A percentile compares a stretch with the other conserved stretches of the same genome.
Evolutionary conservation across 2,888 invertebrate species (phyloP).

Genomic region (Parnassius glacialis): DNA sequence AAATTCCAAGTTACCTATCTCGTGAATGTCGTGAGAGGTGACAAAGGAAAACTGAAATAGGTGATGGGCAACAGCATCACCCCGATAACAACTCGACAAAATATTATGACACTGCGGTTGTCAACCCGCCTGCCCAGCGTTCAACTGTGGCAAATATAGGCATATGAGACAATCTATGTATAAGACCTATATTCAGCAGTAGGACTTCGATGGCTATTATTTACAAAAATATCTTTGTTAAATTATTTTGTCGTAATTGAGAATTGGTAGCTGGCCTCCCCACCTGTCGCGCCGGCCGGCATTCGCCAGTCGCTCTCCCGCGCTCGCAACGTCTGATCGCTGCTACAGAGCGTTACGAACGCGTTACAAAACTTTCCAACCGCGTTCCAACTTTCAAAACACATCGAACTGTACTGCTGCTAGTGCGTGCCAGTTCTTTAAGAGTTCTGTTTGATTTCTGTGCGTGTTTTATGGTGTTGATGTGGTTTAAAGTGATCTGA

Average conservation of each 20-base stretch:
- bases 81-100: too few species aligned
- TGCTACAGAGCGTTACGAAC: conserved; percentile 41
- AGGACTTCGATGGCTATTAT: too few species aligned
- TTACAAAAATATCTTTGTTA: too few species aligned
- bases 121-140: too few species aligned
- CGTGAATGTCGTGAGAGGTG: too few species aligned
- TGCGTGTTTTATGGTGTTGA: conserved; percentile 64
- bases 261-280: conserved; percentile 44
- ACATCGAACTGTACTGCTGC: conserved; percentile 2
- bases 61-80: too few species aligned
- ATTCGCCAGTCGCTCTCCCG: conserved; percentile 56
- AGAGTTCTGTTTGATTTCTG: conserved; percentile 41
- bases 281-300: conserved; percentile 42
- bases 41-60: too few species aligned
- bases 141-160: too few species aligned
- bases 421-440: conserved; percentile 38
- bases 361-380: conserved; percentile 72
- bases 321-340: conserved; percentile 40
- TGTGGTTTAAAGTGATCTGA: conserved; percentile 66
- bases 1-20: too few species aligned
- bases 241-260: conserved; percentile 1
- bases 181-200: too few species aligned
- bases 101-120: too few species aligned
- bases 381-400: conserved; percentile 54
- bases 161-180: too few species aligned